These are phyloP conservation scores for Pheosia tremula DNA, from an alignment of 2,888 invertebrate species.

Conservation along the genomic window DNA sequence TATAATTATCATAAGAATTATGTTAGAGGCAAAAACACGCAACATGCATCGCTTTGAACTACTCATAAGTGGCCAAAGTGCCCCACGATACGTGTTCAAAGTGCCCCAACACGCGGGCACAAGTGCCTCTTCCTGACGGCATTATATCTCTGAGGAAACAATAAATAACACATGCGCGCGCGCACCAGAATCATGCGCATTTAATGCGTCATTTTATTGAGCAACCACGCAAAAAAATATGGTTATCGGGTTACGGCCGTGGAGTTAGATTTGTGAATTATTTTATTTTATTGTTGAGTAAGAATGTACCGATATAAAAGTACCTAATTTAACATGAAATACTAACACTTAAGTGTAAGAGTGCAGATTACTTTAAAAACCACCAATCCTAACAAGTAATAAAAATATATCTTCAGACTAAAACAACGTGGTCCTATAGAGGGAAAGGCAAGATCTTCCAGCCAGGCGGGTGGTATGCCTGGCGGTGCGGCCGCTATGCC, in stretches of 20 bases:
- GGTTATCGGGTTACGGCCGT: neutral
- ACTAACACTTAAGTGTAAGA: too few species aligned
- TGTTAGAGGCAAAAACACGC: neutral
- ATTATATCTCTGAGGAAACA: constrained; percentile 37
- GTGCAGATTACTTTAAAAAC: too few species aligned
- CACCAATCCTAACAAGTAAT: too few species aligned
- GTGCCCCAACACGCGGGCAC: neutral
- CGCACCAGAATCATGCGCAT: constrained; percentile 22
- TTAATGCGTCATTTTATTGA: constrained; percentile 37
- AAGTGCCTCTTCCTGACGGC: constrained; percentile 29
- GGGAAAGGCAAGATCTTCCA: too few species aligned
- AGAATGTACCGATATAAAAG: too few species aligned
- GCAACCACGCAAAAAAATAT: constrained; percentile 38
- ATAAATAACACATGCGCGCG: constrained; percentile 39
- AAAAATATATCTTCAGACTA: too few species aligned
- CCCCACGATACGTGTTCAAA: constrained; percentile 6
- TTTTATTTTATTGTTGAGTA: neutral
- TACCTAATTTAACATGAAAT: too few species aligned
- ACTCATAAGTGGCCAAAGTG: constrained; percentile 1
- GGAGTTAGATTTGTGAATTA: neutral
- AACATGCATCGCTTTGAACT: neutral
- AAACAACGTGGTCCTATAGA: too few species aligned
- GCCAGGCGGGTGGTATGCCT: too few species aligned
- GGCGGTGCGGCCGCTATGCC: too few species aligned
- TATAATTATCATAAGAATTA: neutral